Conservation (phyloP, 2,113 vertebrate genomes). For the Ptilorrhoa leucosticta region DNA sequence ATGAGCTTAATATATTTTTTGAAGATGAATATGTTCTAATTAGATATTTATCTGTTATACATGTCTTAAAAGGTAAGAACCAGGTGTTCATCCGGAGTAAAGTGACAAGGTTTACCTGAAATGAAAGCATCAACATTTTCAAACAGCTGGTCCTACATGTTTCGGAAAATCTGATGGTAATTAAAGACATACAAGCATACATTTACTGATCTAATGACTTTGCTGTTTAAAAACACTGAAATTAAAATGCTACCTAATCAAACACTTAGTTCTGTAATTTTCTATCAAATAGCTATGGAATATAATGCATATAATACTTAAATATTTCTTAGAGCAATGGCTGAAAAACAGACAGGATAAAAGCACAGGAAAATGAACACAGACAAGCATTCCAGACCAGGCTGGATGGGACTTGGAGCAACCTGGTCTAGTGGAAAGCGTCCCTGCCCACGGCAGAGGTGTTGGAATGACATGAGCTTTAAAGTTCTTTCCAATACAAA, state of each 20-base stretch:
- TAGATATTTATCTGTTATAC: background rate
- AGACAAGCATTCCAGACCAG: background rate
- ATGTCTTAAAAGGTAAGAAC: background rate
- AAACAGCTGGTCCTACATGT: background rate
- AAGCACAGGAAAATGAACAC: background rate
- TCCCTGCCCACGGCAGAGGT: background rate
- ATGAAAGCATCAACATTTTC: background rate
- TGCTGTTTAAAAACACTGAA: background rate
- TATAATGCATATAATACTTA: background rate
- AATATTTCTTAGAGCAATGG: background rate
- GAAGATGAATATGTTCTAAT: background rate
- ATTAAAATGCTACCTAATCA: background rate
- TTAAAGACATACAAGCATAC: background rate
- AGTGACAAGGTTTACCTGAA: background rate
- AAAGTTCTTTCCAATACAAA: background rate
- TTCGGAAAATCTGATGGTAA: background rate
- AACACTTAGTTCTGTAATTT: background rate
- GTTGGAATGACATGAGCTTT: background rate
- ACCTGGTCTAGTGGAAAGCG: accelerated
- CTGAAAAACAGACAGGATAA: background rate
- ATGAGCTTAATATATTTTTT: background rate
- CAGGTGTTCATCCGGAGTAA: background rate
- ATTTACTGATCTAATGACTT: background rate
- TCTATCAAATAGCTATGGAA: background rate
- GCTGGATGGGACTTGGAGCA: background rate